Evolutionary conservation across 2,888 invertebrate species (phyloP).

Genomic region (Brenthis ino): DNA sequence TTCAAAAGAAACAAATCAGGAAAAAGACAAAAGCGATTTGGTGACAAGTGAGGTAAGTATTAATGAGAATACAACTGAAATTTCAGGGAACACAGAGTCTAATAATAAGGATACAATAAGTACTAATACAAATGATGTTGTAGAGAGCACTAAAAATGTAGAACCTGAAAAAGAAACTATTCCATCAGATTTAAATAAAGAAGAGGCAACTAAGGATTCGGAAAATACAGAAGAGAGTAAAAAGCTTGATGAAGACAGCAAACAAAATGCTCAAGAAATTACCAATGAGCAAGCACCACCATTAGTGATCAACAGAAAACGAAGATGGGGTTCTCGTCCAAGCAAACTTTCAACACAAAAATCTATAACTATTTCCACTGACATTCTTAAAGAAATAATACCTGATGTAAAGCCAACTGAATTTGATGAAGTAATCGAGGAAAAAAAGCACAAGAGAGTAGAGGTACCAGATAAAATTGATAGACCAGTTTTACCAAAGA

Average conservation of each 20-base stretch:
- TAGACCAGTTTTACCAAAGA: conserved; percentile 71
- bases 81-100: conserved; percentile 55
- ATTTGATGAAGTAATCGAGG: conserved; percentile 81
- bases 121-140: conserved; percentile 72
- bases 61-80: conserved; percentile 58
- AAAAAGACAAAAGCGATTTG: conserved; percentile 39
- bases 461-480: conserved; percentile 66
- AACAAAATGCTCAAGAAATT: conserved; percentile 53
- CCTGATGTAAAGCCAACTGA: conserved; percentile 84
- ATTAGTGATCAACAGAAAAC: conserved; percentile 64
- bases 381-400: conserved; percentile 86
- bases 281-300: conserved; percentile 62
- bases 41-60: conserved; percentile 68
- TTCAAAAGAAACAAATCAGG: conserved; percentile 48
- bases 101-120: conserved; percentile 52
- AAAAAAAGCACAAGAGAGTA: conserved; percentile 65
- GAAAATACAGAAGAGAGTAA: conserved; percentile 32
- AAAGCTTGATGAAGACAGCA: conserved; percentile 14
- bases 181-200: conserved; percentile 42
- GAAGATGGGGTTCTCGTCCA: conserved; percentile 74
- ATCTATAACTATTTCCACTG: conserved; percentile 87
- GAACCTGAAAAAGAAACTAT: conserved; percentile 47
- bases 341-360: conserved; percentile 81
- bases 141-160: conserved; percentile 59
- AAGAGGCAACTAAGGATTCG: conserved; percentile 41